Evolutionary conservation across 2,888 invertebrate species (phyloP).

Genomic region (Rhynchonema sp.): DNA sequence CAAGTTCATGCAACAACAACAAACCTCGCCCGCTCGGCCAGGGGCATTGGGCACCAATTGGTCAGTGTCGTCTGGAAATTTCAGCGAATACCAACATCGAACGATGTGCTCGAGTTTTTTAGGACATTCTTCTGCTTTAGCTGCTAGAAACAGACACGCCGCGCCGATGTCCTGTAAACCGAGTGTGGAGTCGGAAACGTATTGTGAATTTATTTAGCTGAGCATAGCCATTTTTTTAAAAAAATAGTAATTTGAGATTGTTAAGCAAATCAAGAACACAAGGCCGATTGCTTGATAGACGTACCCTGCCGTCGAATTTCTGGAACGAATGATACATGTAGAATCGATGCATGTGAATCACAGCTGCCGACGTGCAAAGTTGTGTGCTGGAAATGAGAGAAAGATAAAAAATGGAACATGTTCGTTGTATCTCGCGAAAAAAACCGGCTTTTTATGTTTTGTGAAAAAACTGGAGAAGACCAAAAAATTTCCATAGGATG

Average conservation of each 20-base stretch:
- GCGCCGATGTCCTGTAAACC: conserved; percentile 55
- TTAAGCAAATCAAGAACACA: too few species aligned
- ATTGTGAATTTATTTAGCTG: too few species aligned
- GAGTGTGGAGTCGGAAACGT: not conserved
- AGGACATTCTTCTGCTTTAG: conserved; percentile 96
- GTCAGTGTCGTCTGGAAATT: conserved; percentile 41
- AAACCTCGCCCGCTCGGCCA: too few species aligned
- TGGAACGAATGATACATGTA: conserved; percentile 94
- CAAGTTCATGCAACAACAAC: too few species aligned
- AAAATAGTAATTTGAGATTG: too few species aligned
- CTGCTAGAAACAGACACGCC: conserved; percentile 82
- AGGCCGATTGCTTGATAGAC: too few species aligned
- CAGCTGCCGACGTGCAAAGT: conserved; percentile 92
- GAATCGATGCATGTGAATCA: conserved; percentile 97
- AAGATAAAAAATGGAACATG: not conserved
- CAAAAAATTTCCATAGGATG: too few species aligned
- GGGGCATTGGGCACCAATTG: too few species aligned
- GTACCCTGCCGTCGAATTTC: conserved; percentile 66
- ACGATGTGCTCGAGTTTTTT: conserved; percentile 91
- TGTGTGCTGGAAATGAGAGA: conserved; percentile 45
- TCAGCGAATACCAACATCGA: conserved; percentile 68
- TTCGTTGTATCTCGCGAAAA: too few species aligned
- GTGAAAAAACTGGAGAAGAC: too few species aligned
- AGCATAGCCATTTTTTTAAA: not conserved
- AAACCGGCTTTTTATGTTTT: too few species aligned